phyloP scores from a whole-genome alignment of 2,888 invertebrate genomes.

The Oscheius sp. region DNA sequence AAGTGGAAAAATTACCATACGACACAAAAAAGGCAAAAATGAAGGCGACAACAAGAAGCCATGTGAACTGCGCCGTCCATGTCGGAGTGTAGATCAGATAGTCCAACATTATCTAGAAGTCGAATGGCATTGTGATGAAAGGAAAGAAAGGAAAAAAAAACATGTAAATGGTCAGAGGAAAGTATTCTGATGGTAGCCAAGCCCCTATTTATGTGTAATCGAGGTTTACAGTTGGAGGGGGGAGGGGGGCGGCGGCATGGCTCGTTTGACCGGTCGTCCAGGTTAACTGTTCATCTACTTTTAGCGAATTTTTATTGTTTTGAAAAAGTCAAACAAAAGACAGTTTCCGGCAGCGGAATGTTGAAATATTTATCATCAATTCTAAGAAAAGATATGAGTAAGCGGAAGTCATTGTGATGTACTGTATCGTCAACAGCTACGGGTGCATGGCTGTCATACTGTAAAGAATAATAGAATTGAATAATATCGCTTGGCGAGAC shows the following conservation, averaged over 20 bases:
- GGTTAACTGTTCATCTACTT: conserved; percentile 22
- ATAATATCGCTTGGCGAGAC: too few relatives aligned
- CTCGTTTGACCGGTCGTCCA: conserved; percentile 21
- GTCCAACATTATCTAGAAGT: conserved; percentile 38
- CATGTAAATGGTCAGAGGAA: not conserved
- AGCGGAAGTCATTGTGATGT: too few relatives aligned
- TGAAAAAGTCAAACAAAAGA: too few relatives aligned
- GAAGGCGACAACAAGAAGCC: conserved; percentile 55
- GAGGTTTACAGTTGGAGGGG: conserved; percentile 17
- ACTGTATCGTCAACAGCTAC: too few relatives aligned
- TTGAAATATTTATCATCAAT: too few relatives aligned
- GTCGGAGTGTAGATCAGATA: conserved; percentile 46
- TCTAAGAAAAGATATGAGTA: too few relatives aligned
- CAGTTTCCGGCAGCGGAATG: too few relatives aligned
- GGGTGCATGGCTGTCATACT: too few relatives aligned
- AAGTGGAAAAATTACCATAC: conserved; percentile 37
- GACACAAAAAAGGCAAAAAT: conserved; percentile 55
- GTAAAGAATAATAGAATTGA: too few relatives aligned
- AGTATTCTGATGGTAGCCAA: not conserved
- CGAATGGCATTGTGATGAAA: not conserved
- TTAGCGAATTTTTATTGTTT: too few relatives aligned
- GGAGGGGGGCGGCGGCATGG: too few relatives aligned
- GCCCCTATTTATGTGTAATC: conserved; percentile 17
- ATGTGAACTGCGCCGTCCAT: conserved; percentile 48
- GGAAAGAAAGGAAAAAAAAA: not conserved